phyloP scores from a whole-genome alignment of 2,888 invertebrate species.

The Leucophora obtusa region DNA sequence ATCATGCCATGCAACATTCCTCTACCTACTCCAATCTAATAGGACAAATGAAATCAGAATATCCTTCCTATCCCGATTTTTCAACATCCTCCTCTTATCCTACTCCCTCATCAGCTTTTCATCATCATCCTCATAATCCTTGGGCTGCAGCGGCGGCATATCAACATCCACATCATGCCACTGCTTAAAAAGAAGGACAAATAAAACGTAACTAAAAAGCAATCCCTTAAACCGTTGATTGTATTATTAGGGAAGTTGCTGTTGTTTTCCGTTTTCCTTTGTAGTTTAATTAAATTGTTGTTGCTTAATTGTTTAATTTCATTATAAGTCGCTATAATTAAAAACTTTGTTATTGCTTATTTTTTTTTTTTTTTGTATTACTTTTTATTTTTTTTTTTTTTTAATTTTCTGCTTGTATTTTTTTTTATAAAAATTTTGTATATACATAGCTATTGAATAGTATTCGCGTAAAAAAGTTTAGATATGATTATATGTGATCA shows the following conservation, averaged over 20 bases:
- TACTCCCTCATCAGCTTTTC: slow-evolving; percentile 61
- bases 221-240: slow-evolving; percentile 30
- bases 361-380: slow-evolving; percentile 22
- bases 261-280: slow-evolving; percentile 27
- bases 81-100: slow-evolving; percentile 68
- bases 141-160: slow-evolving; percentile 72
- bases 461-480: too few relatives aligned
- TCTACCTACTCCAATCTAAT: slow-evolving; percentile 67
- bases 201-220: not conserved
- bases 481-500: too few relatives aligned
- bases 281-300: slow-evolving; percentile 30
- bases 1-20: slow-evolving; percentile 51
- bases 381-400: slow-evolving; percentile 19
- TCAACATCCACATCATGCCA: slow-evolving; percentile 73
- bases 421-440: slow-evolving; percentile 28
- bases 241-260: slow-evolving; percentile 23
- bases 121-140: slow-evolving; percentile 70
- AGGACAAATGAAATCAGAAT: slow-evolving; percentile 73
- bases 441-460: slow-evolving; percentile 43
- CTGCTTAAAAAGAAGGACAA: slow-evolving; percentile 62
- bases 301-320: slow-evolving; percentile 48
- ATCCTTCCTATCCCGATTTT: slow-evolving; percentile 72
- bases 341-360: slow-evolving; percentile 48
- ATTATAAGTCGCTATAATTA: slow-evolving; percentile 32
- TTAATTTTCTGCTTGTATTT: not conserved